Conservation (phyloP, 2,888 invertebrate species). For the Drosophila pegasa region DNA sequence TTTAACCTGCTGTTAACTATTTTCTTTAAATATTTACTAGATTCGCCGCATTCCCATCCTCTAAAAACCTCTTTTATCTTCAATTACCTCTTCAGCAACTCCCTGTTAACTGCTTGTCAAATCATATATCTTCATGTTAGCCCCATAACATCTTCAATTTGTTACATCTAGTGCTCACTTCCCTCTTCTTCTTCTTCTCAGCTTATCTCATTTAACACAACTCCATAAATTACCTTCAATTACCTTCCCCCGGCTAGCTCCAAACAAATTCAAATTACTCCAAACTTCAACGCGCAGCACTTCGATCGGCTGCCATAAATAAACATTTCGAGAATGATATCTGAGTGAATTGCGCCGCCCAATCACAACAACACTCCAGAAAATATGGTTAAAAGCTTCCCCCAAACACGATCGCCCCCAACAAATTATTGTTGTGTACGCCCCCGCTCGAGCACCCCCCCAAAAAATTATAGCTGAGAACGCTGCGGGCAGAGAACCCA, state of each 20-base stretch:
- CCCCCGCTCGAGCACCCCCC: constrained; percentile 6
- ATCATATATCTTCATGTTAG: background rate
- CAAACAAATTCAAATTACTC: constrained; percentile 10
- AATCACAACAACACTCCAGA: constrained; percentile 43
- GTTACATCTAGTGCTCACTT: background rate
- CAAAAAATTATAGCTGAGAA: constrained; percentile 13
- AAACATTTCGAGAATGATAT: constrained; percentile 26
- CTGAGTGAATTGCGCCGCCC: constrained; percentile 10
- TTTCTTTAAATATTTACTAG: background rate
- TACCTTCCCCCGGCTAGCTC: background rate
- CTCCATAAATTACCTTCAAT: constrained; percentile 11
- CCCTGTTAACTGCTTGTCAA: background rate
- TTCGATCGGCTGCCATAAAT: constrained; percentile 41
- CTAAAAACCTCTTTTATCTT: too few species aligned
- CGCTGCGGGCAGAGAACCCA: constrained; percentile 36
- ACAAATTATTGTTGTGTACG: constrained; percentile 28
- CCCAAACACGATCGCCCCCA: constrained; percentile 25
- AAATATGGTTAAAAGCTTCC: constrained; percentile 35
- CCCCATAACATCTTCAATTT: background rate
- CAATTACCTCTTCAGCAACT: background rate
- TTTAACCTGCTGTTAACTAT: background rate
- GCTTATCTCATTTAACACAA: constrained; percentile 1
- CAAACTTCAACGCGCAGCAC: constrained; percentile 9
- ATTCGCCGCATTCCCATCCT: too few species aligned
- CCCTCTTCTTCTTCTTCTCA: background rate